Conservation (phyloP, 2,113 vertebrate genomes). For the Thunnus maccoyii region DNA sequence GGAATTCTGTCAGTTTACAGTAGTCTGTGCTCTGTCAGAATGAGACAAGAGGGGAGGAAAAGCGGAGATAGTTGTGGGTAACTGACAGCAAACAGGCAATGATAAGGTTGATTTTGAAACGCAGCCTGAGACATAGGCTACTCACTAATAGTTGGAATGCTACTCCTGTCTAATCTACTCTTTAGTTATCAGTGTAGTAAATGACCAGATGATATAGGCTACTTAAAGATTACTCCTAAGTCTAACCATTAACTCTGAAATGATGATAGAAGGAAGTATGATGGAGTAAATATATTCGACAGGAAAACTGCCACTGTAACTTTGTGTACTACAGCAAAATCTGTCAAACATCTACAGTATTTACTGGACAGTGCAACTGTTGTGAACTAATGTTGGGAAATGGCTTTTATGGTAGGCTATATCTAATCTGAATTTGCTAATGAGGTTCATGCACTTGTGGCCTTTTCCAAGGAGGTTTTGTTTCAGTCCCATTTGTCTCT, state of each 20-base stretch:
- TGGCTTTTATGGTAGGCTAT: not conserved
- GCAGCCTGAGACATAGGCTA: conserved; percentile 10
- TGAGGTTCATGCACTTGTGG: no score
- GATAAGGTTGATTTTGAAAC: conserved; percentile 65
- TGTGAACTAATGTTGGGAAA: not conserved
- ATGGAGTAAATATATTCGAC: not conserved
- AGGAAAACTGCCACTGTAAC: no score
- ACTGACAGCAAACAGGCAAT: conserved; percentile 66
- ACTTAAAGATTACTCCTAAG: conserved; percentile 15
- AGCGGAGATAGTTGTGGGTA: conserved; percentile 56
- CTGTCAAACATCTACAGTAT: no score
- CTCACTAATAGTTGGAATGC: conserved; percentile 51
- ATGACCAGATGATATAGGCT: conserved; percentile 44
- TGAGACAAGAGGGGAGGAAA: conserved; percentile 65
- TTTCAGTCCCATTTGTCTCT: not conserved
- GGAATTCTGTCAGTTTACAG: conserved; percentile 67
- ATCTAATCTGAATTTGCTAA: not conserved
- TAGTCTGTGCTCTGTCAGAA: conserved; percentile 75
- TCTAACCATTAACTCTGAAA: conserved; percentile 13
- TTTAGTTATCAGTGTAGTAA: conserved; percentile 50
- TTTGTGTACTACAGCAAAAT: not conserved
- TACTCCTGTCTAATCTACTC: conserved; percentile 46
- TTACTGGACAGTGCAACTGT: no score
- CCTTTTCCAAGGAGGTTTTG: no score
- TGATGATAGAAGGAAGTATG: not conserved